These are phyloP conservation scores for Baronia brevicornis DNA, from an alignment of 2,888 invertebrate genomes.

Conservation along the genomic window DNA sequence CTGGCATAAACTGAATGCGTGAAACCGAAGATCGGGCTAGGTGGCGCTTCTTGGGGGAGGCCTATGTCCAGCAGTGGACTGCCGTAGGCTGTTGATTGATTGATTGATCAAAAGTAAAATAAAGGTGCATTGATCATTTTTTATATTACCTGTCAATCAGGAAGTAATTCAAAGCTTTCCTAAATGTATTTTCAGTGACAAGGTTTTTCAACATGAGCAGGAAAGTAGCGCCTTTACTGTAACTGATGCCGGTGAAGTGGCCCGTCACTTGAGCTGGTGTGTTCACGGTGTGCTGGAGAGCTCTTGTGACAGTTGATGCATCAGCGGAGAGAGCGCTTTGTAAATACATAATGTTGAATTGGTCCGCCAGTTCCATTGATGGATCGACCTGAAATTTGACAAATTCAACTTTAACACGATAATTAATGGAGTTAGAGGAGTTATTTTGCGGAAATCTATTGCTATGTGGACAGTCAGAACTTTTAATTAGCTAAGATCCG, in stretches of 20 bases:
- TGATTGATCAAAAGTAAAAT: not conserved
- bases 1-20: no score
- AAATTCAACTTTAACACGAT: no score
- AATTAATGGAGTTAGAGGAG: conserved; percentile 2
- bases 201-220: conserved; percentile 81
- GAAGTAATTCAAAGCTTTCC: conserved; percentile 56
- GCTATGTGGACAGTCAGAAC: no score
- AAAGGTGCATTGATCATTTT: conserved; percentile 1
- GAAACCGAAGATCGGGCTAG: no score
- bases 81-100: no score
- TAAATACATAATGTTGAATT: conserved; percentile 82
- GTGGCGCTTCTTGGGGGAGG: no score
- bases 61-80: no score
- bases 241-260: conserved; percentile 81
- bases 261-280: conserved; percentile 77
- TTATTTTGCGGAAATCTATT: no score
- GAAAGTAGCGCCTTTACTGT: conserved; percentile 79
- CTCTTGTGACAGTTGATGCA: conserved; percentile 52
- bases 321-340: conserved; percentile 76
- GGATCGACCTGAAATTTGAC: conserved; percentile 44
- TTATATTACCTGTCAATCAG: conserved; percentile 23
- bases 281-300: conserved; percentile 76
- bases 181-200: conserved; percentile 72
- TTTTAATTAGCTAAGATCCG: no score
- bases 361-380: conserved; percentile 77